A percentile compares a stretch with the other conserved stretches of the same genome.
phyloP scores from a whole-genome alignment of 2,888 invertebrate genomes.

The Copidosoma aretas region DNA sequence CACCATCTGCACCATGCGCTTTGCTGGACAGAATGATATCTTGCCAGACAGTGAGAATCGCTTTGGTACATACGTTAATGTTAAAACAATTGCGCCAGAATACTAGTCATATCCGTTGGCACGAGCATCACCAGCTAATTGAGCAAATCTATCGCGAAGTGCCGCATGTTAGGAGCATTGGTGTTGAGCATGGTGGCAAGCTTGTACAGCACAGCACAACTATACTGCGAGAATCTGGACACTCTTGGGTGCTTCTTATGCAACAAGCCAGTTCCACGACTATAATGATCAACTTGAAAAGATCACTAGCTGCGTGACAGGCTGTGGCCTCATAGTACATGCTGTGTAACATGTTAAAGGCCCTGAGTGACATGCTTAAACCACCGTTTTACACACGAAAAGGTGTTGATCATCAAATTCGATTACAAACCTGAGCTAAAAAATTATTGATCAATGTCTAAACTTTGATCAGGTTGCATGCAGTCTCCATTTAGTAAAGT shows the following conservation, averaged over 20 bases:
- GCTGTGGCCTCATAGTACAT: conserved; percentile 95
- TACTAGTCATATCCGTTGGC: conserved; percentile 80
- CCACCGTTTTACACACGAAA: conserved; percentile 90
- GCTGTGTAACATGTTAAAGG: conserved; percentile 87
- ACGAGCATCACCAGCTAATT: conserved; percentile 81
- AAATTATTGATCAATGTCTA: background rate
- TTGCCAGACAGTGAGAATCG: conserved; percentile 69
- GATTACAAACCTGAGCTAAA: conserved; percentile 74
- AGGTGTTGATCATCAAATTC: conserved; percentile 89
- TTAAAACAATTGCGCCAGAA: conserved; percentile 83
- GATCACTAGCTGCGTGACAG: conserved; percentile 82
- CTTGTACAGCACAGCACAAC: conserved; percentile 84
- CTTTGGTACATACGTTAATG: conserved; percentile 82
- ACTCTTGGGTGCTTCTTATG: conserved; percentile 71
- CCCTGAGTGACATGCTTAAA: conserved; percentile 72
- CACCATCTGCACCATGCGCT: conserved; percentile 86
- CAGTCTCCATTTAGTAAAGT: no score
- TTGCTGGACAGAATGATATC: conserved; percentile 75
- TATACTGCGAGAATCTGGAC: conserved; percentile 73
- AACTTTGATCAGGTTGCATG: no score
- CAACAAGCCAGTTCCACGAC: conserved; percentile 77
- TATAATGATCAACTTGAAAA: conserved; percentile 82
- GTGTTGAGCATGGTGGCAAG: conserved; percentile 87
- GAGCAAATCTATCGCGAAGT: conserved; percentile 78
- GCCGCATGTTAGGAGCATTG: conserved; percentile 83